Base-by-base conservation (phyloP, 2,888 invertebrate genomes). In the Leptinotarsa haldemani region DNA sequence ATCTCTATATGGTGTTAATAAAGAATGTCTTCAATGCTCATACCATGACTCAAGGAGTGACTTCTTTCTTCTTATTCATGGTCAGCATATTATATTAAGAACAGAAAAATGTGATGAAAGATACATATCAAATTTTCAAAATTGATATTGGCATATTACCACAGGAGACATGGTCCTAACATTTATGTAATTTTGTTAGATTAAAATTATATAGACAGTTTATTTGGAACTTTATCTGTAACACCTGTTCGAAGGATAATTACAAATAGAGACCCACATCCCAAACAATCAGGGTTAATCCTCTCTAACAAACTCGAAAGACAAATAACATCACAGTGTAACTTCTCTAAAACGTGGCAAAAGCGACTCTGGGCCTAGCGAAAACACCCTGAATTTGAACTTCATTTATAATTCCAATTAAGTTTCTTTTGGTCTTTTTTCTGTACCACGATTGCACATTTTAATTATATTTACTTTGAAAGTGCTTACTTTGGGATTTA, bases 401-500 rank as follows among this genome's bases (percentile, higher is more conserved):
- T 52, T 46, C 79, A 80, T 79, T 77, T 79, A 75, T 80, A 74
- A 77, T 77, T 78, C 78, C 78, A 81, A 81, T 80, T 79, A 79
- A 78, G 69, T 79, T 79, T 79, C 80, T 80, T 79, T 76, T 56
- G 75, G 70, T 65, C 70, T 67, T 74, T 79, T 77, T 78, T 76
- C 74, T 74, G 65, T 70, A 71, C 72, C 53, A 65, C 46, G 70
- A 70, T 53, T 65, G 69, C 73, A 40, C 66, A 78, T 74, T 80
- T 79, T 80, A 80, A 82, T 82, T 81, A 74, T 80, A 80, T 82
- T 82, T 81, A 75, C 77, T 81, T 76, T 72, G 75, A 75, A 79
- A 79, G 74, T 79, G 82, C 82, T 80, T 79, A 78, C 80, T 72
- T 74, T 50, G 75, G 72, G 72, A 79, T 82, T 82, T 80, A 79